Conservation (phyloP, 2,113 vertebrate genomes). For the Oryctolagus cuniculus region DNA sequence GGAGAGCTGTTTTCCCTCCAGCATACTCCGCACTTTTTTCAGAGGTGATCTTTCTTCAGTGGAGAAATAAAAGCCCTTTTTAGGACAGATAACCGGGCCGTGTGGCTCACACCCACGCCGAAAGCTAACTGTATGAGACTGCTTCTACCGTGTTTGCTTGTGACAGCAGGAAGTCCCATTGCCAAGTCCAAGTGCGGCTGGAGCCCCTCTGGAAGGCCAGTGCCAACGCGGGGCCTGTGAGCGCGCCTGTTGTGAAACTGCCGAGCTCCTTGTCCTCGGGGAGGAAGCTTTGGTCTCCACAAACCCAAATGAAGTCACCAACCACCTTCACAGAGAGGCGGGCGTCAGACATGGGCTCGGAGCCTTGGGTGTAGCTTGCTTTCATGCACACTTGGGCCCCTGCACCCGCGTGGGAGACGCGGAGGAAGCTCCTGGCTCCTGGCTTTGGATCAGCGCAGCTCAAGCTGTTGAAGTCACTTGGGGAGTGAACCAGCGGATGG, state of each 20-base stretch:
- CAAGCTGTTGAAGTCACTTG: no score
- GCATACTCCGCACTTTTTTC: background rate
- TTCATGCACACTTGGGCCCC: background rate
- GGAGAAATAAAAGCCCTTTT: conserved; percentile 67
- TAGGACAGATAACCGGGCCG: conserved; percentile 56
- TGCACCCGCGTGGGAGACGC: no score
- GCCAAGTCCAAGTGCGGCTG: background rate
- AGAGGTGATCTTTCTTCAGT: conserved; percentile 33
- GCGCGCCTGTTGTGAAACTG: background rate
- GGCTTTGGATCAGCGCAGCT: no score
- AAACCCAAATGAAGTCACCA: background rate
- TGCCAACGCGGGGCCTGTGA: background rate
- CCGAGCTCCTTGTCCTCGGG: background rate
- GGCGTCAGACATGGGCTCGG: accelerated
- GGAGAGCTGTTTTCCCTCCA: conserved; percentile 58
- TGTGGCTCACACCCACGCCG: background rate
- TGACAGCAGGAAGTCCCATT: background rate
- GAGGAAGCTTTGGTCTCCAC: background rate
- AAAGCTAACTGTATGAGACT: background rate
- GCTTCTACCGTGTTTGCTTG: background rate
- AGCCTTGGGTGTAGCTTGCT: background rate
- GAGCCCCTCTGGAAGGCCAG: no score
- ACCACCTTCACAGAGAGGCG: background rate
- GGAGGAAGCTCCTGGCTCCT: no score
- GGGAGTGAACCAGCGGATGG: no score